Base-by-base conservation (phyloP, 2,888 invertebrate species). In the Eilema depressum region DNA sequence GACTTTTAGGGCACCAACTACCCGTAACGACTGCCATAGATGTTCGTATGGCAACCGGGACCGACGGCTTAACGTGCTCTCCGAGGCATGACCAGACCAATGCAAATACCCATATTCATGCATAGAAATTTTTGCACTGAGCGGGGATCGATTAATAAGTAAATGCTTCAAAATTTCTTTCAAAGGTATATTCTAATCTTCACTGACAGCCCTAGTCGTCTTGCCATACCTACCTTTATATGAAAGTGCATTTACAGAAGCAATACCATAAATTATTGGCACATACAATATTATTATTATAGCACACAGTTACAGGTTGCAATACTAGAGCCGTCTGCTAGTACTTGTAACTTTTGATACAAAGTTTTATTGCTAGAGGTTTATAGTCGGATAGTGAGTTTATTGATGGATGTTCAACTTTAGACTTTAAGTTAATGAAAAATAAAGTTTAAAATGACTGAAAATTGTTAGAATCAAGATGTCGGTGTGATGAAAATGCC, bases 171-270 rank as follows among this genome's bases (percentile, higher is more conserved):
- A n/a, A n/a, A n/a, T n/a, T n/a, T n/a, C n/a, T n/a, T n/a, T n/a
- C n/a, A 37, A 37, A 2, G 3, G 33, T 37, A 37, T 11, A 12
- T 37, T 37, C 61, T 20, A 30, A 30, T 33, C n/a, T 8, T 23
- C 11, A 20, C 33, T n/a, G 70, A 63, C 70, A 70, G 47, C 70
- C 70, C 70, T 70, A 8, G 11, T 20, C 20, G n/a, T 37, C 53
- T 75, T 74, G 69, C 77, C 67, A 72, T 73, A 69, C 74, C 73
- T 76, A 70, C 74, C 71, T 77, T 75, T 83, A 76, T 77, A 75
- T 78, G 77, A 80, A 82, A 74, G 78, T 83, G 83, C 85, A 83
- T 84, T 85, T 81, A 76, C 77, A 82, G 75, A 66, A 66, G 72
- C 86, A 83, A 75, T 63, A 74, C 73, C 63, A 65, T n/a, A 73